Evolutionary conservation across 2,888 invertebrate species (phyloP).

Genomic region (Conops quadrifasciatus): DNA sequence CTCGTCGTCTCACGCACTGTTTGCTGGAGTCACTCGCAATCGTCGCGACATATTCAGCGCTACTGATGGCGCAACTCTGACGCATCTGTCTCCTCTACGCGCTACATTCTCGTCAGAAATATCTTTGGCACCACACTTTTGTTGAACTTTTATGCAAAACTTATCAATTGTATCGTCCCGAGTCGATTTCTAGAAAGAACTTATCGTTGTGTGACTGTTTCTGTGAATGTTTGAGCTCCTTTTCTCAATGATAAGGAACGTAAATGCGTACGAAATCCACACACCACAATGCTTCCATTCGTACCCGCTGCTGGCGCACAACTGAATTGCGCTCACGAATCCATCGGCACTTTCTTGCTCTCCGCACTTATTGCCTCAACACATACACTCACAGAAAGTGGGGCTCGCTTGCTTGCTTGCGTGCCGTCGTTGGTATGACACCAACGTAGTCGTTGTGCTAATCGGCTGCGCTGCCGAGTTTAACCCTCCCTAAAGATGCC

Average conservation of each 20-base stretch:
- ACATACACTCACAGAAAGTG: neutral
- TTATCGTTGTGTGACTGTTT: neutral
- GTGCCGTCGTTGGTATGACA: neutral
- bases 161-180: neutral
- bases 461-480: conserved; percentile 26
- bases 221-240: neutral
- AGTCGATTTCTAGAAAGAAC: conserved; percentile 12
- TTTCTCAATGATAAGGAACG: conserved; percentile 37
- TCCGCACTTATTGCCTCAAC: neutral
- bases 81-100: conserved; percentile 42
- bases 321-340: conserved; percentile 61
- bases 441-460: conserved; percentile 3
- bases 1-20: neutral
- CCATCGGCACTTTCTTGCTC: conserved; percentile 5
- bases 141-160: conserved; percentile 11
- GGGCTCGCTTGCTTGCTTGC: neutral
- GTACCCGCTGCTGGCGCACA: conserved; percentile 72
- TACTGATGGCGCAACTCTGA: conserved; percentile 38
- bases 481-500: conserved; percentile 33
- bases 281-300: conserved; percentile 66
- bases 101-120: neutral
- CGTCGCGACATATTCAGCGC: conserved; percentile 7
- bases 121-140: conserved; percentile 12
- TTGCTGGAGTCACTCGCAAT: conserved; percentile 10
- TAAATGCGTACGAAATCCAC: conserved; percentile 48